A percentile compares a stretch with the other conserved stretches of the same genome.
Evolutionary conservation across 2,888 invertebrate species (phyloP).

Genomic region (Odontocolon sp.): DNA sequence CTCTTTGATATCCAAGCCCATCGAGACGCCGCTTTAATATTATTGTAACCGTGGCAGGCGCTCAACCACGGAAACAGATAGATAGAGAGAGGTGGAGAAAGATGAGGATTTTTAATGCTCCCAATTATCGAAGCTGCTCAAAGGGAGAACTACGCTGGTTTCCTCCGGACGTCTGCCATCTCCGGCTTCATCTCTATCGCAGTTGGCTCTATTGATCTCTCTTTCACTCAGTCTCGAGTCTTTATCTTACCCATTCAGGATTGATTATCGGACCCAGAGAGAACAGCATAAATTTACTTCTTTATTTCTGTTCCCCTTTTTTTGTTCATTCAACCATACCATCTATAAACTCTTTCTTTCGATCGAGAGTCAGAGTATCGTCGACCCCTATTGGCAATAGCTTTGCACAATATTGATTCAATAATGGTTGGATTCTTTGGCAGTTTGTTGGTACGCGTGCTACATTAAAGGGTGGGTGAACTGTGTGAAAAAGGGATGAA

Average conservation of each 20-base stretch:
- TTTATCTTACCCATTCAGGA: conserved; percentile 25
- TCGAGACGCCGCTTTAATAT: too few species aligned
- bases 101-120: conserved; percentile 23
- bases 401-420: conserved; percentile 78
- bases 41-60: not conserved
- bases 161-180: conserved; percentile 4
- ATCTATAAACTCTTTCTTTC: not conserved
- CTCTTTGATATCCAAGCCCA: not conserved
- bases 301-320: not conserved
- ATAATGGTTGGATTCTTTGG: conserved; percentile 73
- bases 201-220: conserved; percentile 12
- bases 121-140: conserved; percentile 17
- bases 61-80: conserved; percentile 44
- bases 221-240: conserved; percentile 5
- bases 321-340: not conserved
- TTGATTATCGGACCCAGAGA: conserved; percentile 29
- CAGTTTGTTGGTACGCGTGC: conserved; percentile 60
- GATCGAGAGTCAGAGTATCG: conserved; percentile 21
- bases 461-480: conserved; percentile 8
- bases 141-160: not conserved
- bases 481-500: conserved; percentile 3
- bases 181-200: conserved; percentile 7
- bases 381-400: conserved; percentile 63
- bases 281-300: conserved; percentile 11
- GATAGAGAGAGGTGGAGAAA: conserved; percentile 15